Percentiles rank a stretch among this genome's conserved stretches.
Evolutionary conservation across 2,113 vertebrate species (phyloP).

Genomic region (Paramisgurnus dabryanus): DNA sequence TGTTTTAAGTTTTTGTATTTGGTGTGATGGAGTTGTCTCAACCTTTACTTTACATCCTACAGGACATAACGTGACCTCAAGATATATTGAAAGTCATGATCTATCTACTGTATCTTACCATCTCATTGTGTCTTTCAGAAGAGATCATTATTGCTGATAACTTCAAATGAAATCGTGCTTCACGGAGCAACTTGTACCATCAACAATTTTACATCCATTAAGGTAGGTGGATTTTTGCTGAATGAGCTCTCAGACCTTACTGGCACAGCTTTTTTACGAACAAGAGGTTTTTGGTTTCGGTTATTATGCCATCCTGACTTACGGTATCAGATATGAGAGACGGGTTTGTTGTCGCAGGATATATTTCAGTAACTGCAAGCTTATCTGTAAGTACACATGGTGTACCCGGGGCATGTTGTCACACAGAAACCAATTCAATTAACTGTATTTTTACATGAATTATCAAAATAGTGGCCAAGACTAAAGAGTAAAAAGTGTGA

Average conservation of each 20-base stretch:
- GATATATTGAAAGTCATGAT: background rate
- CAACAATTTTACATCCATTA: slow-evolving; percentile 1
- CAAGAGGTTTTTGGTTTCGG: background rate
- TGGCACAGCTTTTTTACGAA: background rate
- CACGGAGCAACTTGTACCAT: slow-evolving; percentile 6
- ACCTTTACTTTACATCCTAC: no score
- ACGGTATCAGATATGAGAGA: background rate
- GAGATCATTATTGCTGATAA: background rate
- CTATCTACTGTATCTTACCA: background rate
- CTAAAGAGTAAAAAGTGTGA: background rate
- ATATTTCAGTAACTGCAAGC: no score
- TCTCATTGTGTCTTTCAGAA: background rate
- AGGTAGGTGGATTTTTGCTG: background rate
- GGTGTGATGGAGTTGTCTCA: no score
- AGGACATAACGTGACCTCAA: background rate
- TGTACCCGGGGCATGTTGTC: background rate
- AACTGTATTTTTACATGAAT: no score
- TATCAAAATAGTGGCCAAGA: no score
- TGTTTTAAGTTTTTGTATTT: no score
- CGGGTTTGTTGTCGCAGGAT: background rate
- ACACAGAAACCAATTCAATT: slow-evolving; percentile 19
- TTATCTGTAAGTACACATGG: no score
- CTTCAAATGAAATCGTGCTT: background rate
- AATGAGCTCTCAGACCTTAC: background rate
- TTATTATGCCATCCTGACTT: background rate